Conservation (phyloP, 2,113 vertebrate species). For the Entelurus aequoreus region DNA sequence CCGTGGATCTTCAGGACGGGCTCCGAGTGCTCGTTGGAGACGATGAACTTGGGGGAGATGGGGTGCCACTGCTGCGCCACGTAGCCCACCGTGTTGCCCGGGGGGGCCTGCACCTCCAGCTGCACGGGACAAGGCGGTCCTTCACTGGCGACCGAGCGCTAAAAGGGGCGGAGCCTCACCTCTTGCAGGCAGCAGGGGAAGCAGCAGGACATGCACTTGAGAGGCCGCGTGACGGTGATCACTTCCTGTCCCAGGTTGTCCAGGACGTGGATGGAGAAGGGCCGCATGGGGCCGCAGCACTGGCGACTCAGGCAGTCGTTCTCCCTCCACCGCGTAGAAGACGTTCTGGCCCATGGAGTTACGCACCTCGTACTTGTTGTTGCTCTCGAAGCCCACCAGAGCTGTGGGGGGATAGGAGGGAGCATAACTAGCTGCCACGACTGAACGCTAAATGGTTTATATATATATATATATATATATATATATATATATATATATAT, state of each 20-base stretch:
- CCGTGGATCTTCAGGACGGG: slow-evolving; percentile 84
- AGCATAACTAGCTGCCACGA: no score
- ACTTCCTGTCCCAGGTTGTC: slow-evolving; percentile 83
- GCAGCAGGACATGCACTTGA: slow-evolving; percentile 77
- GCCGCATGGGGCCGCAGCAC: slow-evolving; percentile 77
- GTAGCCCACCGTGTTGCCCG: slow-evolving; percentile 84
- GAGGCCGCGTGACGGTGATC: slow-evolving; percentile 76
- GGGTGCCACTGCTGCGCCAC: slow-evolving; percentile 84
- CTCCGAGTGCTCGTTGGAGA: slow-evolving; percentile 76
- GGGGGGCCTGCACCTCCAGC: slow-evolving; percentile 87
- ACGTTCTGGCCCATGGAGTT: slow-evolving; percentile 84
- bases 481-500: no score
- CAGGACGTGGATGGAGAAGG: slow-evolving; percentile 78
- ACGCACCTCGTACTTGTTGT: slow-evolving; percentile 87
- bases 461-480: no score
- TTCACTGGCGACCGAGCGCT: neutral
- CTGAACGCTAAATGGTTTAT: no score
- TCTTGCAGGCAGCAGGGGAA: slow-evolving; percentile 90
- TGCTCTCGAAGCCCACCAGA: slow-evolving; percentile 82
- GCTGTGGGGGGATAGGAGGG: slow-evolving; percentile 59
- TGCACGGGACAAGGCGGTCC: slow-evolving; percentile 41
- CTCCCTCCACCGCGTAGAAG: slow-evolving; percentile 85
- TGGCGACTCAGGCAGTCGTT: slow-evolving; percentile 81
- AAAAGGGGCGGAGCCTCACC: slow-evolving; percentile 53
- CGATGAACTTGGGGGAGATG: slow-evolving; percentile 80